These are phyloP conservation scores for Sclerodermus sp. DNA, from an alignment of 2,888 invertebrate genomes.

Conservation along the genomic window DNA sequence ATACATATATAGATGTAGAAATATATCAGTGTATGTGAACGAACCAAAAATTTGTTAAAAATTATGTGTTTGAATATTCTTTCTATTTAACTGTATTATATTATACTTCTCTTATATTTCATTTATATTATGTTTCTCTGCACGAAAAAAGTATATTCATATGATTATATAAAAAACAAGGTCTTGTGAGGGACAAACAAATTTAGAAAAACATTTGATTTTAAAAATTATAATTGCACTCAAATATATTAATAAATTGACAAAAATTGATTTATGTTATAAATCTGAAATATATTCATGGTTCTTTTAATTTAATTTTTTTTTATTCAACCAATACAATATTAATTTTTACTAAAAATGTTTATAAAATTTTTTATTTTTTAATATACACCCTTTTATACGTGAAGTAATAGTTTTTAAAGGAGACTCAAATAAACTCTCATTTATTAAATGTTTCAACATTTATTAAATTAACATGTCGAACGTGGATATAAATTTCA, in stretches of 20 bases:
- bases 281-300: too few species aligned
- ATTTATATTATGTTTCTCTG: constrained; percentile 1
- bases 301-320: too few species aligned
- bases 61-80: too few species aligned
- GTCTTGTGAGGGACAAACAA: too few species aligned
- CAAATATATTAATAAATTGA: too few species aligned
- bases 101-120: neutral
- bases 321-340: too few species aligned
- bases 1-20: constrained; percentile 43
- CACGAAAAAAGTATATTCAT: constrained; percentile 4
- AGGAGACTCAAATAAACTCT: neutral
- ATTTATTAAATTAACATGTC: constrained; percentile 31
- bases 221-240: neutral
- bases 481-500: constrained; percentile 15
- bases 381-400: neutral
- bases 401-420: neutral
- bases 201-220: too few species aligned
- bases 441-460: constrained; percentile 12
- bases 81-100: neutral
- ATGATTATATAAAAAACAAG: too few species aligned
- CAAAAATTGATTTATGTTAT: too few species aligned
- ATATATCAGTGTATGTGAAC: constrained; percentile 24
- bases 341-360: too few species aligned
- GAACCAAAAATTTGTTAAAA: too few species aligned
- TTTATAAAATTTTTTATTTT: neutral